These are phyloP conservation scores for Opisthocomus hoazin DNA, from an alignment of 2,113 vertebrate species.

Conservation along the genomic window DNA sequence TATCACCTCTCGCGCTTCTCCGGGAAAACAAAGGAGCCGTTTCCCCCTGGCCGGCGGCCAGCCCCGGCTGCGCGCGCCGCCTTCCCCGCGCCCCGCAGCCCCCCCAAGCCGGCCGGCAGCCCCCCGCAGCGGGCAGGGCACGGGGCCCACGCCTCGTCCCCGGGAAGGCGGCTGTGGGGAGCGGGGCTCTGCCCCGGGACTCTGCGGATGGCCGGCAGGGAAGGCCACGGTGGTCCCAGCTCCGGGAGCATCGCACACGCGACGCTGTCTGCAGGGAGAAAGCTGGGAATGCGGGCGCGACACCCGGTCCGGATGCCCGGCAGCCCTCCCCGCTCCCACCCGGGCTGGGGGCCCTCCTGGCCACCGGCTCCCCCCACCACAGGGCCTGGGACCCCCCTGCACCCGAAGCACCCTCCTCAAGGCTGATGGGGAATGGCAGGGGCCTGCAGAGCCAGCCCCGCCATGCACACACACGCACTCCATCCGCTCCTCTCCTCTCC, in stretches of 20 bases:
- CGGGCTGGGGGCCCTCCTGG: background rate
- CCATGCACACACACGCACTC: background rate
- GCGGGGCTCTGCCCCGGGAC: background rate
- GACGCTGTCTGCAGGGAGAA: background rate
- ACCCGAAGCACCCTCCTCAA: background rate
- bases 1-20: background rate
- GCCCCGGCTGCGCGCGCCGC: background rate
- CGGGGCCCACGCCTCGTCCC: background rate
- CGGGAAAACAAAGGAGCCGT: slow-evolving; percentile 15
- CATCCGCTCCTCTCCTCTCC: fast-evolving
- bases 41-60: slow-evolving; percentile 5
- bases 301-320: background rate
- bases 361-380: background rate
- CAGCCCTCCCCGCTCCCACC: background rate
- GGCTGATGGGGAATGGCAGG: background rate
- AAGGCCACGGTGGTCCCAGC: background rate
- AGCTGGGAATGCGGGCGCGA: background rate
- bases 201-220: background rate
- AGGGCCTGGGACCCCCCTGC: background rate
- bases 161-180: fast-evolving
- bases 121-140: background rate
- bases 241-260: fast-evolving
- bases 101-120: background rate
- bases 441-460: background rate
- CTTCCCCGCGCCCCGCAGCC: background rate